Evolutionary conservation across 2,113 vertebrate species (phyloP).

Genomic region (Macquaria ambigua): DNA sequence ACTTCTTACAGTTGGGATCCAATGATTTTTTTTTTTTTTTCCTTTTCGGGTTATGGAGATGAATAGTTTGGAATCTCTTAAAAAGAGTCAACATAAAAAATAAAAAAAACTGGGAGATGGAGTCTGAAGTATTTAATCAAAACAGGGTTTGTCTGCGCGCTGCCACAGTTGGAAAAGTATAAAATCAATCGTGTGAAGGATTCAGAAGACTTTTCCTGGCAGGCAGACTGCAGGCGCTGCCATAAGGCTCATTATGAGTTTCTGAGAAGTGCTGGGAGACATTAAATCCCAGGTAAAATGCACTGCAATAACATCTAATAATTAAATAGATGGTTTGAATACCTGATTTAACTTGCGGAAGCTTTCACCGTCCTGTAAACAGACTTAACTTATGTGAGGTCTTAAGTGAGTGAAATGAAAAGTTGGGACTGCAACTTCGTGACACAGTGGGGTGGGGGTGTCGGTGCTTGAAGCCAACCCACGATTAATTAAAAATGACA

Average conservation of each 20-base stretch:
- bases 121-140: slow-evolving; percentile 65
- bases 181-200: slow-evolving; percentile 35
- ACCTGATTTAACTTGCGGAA: slow-evolving; percentile 21
- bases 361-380: not conserved
- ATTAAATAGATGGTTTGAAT: slow-evolving; percentile 44
- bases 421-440: slow-evolving; percentile 34
- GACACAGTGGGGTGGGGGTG: not conserved
- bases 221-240: slow-evolving; percentile 5
- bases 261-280: slow-evolving; percentile 38
- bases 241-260: slow-evolving; percentile 38
- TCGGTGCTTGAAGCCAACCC: slow-evolving; percentile 9
- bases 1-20: slow-evolving; percentile 42
- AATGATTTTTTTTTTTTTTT: not conserved
- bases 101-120: slow-evolving; percentile 14
- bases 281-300: slow-evolving; percentile 14
- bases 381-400: slow-evolving; percentile 27
- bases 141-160: slow-evolving; percentile 43
- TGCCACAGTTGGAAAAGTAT: slow-evolving; percentile 33
- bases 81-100: slow-evolving; percentile 37
- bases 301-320: slow-evolving; percentile 41
- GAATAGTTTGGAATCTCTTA: slow-evolving; percentile 46
- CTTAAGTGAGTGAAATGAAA: slow-evolving; percentile 28
- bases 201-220: slow-evolving; percentile 23
- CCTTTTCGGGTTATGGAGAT: slow-evolving; percentile 46
- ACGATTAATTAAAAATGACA: slow-evolving; percentile 78